phyloP scores from a whole-genome alignment of 1,140 invertebrate genomes.

The Holcopasites calliopsidis region DNA sequence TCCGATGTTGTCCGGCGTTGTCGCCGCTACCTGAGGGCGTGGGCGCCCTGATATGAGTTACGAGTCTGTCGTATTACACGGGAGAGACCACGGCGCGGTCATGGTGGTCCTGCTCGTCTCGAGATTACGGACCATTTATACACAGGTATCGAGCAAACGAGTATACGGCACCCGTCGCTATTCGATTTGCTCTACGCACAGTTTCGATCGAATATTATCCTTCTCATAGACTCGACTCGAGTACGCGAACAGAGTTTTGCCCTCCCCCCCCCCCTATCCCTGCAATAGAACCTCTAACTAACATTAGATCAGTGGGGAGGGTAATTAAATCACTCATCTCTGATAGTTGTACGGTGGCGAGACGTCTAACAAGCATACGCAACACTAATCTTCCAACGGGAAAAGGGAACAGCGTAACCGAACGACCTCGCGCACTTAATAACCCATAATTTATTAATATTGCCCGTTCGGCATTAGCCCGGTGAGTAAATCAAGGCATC shows the following conservation, averaged over 20 bases:
- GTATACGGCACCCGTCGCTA: constrained; percentile 19
- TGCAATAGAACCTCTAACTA: too few relatives aligned
- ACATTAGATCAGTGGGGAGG: too few relatives aligned
- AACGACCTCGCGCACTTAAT: constrained; percentile 64
- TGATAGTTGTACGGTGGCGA: background rate
- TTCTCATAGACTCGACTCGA: background rate
- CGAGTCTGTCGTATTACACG: constrained; percentile 78
- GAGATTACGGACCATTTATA: constrained; percentile 76
- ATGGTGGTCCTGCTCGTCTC: constrained; percentile 75
- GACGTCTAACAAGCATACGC: background rate
- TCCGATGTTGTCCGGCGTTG: constrained; percentile 77
- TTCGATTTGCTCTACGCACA: constrained; percentile 44
- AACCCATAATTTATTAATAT: constrained; percentile 77
- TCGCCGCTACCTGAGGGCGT: constrained; percentile 79
- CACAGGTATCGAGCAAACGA: constrained; percentile 26
- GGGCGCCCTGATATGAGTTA: constrained; percentile 79
- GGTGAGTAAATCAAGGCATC: constrained; percentile 75
- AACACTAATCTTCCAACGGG: background rate
- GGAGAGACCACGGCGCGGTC: constrained; percentile 65
- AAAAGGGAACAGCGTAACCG: background rate
- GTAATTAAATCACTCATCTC: background rate
- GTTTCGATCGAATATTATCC: constrained; percentile 47
- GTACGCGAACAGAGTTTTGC: background rate
- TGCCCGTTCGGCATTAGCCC: constrained; percentile 63
- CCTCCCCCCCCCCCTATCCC: too few relatives aligned